These are phyloP conservation scores for Thalpophila matura DNA, from an alignment of 2,888 invertebrate species.

Conservation along the genomic window DNA sequence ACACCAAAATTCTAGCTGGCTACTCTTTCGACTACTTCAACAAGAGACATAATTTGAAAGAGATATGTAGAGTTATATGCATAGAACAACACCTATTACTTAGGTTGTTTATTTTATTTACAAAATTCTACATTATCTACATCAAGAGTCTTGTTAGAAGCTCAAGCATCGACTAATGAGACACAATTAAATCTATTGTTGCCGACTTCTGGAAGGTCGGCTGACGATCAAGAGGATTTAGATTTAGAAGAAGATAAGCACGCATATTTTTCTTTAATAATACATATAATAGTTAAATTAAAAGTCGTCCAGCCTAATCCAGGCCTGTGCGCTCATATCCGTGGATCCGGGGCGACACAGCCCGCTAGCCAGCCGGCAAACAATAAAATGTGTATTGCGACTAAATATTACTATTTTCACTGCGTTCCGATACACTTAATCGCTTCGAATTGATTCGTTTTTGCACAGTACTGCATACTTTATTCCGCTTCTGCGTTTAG, in stretches of 20 bases:
- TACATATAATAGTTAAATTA: constrained; percentile 6
- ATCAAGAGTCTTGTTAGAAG: too few species aligned
- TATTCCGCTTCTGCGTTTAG: constrained; percentile 13
- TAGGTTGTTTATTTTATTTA: too few species aligned
- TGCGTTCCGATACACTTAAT: constrained; percentile 66
- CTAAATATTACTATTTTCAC: constrained; percentile 73
- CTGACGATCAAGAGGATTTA: too few species aligned
- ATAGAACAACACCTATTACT: too few species aligned
- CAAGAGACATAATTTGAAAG: too few species aligned
- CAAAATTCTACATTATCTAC: too few species aligned
- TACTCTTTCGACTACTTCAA: too few species aligned
- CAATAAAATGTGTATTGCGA: constrained; percentile 74
- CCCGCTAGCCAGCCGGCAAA: constrained; percentile 76
- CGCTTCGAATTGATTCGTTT: constrained; percentile 54
- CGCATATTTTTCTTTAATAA: background rate
- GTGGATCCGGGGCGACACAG: constrained; percentile 76
- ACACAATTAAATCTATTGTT: too few species aligned
- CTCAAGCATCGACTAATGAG: too few species aligned
- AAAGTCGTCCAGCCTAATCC: constrained; percentile 61
- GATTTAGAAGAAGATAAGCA: background rate
- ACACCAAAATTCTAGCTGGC: too few species aligned
- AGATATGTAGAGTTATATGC: too few species aligned
- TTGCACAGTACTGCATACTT: constrained; percentile 42
- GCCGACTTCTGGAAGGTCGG: too few species aligned
- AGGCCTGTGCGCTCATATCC: constrained; percentile 72